A percentile compares a stretch with the other conserved stretches of the same genome.
Evolutionary conservation across 2,113 vertebrate species (phyloP).

Genomic region (Leptocoma aspasia): DNA sequence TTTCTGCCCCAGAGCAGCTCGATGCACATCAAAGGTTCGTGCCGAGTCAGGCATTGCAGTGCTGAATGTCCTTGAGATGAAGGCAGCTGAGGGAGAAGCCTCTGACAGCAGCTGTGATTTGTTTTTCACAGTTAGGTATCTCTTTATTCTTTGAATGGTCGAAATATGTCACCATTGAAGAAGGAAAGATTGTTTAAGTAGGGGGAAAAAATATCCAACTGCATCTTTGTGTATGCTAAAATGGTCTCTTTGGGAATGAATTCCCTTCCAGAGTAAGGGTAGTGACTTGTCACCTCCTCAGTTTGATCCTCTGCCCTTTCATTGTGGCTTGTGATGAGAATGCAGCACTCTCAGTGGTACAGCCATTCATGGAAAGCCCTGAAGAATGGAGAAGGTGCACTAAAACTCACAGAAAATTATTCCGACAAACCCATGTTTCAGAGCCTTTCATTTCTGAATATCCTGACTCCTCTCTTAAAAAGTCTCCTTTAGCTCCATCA

Average conservation of each 20-base stretch:
- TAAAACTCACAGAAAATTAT: background rate
- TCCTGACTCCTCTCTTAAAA: background rate
- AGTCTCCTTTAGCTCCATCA: background rate
- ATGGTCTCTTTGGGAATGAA: background rate
- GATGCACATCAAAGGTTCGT: background rate
- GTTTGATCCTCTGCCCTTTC: constrained; percentile 2
- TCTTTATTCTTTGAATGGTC: background rate
- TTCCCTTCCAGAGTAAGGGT: background rate
- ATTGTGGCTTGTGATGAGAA: background rate
- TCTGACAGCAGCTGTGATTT: constrained; percentile 45
- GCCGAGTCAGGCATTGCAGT: background rate
- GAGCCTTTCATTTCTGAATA: background rate
- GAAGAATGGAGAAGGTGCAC: background rate
- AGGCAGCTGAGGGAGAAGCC: background rate
- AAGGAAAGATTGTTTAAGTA: background rate
- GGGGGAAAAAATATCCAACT: background rate
- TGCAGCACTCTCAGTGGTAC: background rate
- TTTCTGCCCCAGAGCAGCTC: background rate
- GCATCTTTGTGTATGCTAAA: background rate
- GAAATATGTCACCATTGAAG: background rate
- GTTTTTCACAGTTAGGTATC: constrained; percentile 16
- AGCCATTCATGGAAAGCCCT: background rate
- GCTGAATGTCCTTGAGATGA: background rate
- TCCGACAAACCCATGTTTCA: background rate
- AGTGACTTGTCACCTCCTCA: background rate